A percentile compares a stretch with the other conserved stretches of the same genome.
These are phyloP conservation scores for Panthera leo DNA, from an alignment of 2,113 vertebrate genomes.

Conservation along the genomic window DNA sequence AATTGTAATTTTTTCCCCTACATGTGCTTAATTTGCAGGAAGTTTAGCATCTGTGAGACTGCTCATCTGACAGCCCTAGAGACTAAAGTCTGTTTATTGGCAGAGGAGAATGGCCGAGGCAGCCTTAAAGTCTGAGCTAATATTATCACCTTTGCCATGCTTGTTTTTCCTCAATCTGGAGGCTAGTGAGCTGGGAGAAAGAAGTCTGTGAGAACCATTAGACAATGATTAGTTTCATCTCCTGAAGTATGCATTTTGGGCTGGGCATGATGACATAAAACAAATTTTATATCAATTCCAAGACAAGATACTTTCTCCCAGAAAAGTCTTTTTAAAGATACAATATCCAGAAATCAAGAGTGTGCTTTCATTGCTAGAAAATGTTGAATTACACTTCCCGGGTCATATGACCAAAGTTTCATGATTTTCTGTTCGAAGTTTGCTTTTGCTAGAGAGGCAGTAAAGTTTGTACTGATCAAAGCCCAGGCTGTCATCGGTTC, in stretches of 20 bases:
- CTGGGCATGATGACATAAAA: not conserved
- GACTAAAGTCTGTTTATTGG: conserved; percentile 58
- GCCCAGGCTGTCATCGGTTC: not conserved
- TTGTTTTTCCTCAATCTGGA: conserved; percentile 43
- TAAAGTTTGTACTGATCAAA: not conserved
- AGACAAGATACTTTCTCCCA: not conserved
- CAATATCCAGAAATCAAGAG: not conserved
- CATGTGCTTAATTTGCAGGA: conserved; percentile 72
- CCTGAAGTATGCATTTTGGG: not conserved
- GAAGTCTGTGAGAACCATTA: not conserved
- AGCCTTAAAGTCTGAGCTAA: conserved; percentile 45
- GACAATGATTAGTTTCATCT: not conserved
- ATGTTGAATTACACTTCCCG: not conserved
- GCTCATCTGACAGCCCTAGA: conserved; percentile 59
- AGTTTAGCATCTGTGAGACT: conserved; percentile 72
- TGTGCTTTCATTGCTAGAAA: conserved; percentile 1
- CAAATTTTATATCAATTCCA: not conserved
- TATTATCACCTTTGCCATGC: conserved; percentile 53
- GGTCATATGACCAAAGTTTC: not conserved
- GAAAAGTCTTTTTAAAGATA: not conserved
- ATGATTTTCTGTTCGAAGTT: not conserved
- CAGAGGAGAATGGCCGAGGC: not conserved
- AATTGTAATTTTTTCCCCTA: conserved; percentile 53
- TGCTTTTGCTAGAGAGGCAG: not conserved
- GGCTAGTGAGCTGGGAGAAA: not conserved